phyloP scores from a whole-genome alignment of 1,140 invertebrate genomes.

The Pentalonia nigronervosa region DNA sequence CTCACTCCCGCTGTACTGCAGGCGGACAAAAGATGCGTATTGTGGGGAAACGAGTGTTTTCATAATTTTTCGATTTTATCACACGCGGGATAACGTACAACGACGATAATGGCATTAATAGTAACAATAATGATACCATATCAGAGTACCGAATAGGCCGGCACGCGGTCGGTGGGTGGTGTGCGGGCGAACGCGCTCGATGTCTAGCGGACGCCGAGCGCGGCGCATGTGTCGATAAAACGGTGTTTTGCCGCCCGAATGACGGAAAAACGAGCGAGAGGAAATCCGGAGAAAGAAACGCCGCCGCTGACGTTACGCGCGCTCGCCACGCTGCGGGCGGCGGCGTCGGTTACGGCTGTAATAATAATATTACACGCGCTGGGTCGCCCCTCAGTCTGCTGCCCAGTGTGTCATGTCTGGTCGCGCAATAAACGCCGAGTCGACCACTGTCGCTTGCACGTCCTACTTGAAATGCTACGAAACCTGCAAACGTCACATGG shows the following conservation, averaged over 20 bases:
- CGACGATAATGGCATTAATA: neutral
- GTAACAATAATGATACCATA: neutral
- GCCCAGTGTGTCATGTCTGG: constrained; percentile 56
- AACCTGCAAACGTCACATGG: constrained; percentile 41
- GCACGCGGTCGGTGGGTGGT: neutral
- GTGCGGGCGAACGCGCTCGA: neutral
- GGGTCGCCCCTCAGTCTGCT: constrained; percentile 23
- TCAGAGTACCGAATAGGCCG: no score
- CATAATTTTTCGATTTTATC: neutral
- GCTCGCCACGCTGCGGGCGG: neutral
- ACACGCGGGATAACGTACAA: neutral
- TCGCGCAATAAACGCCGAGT: constrained; percentile 28
- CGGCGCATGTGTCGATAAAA: constrained; percentile 31
- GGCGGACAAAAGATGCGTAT: neutral
- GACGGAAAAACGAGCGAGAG: neutral
- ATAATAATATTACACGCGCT: neutral
- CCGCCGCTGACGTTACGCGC: neutral
- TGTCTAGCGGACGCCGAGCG: neutral
- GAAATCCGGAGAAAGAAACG: neutral
- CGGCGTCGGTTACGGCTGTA: neutral
- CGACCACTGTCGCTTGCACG: neutral
- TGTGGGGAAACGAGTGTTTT: neutral
- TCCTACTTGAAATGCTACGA: constrained; percentile 44
- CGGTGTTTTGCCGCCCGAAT: neutral
- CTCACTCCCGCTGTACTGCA: no score